Evolutionary conservation across 2,888 invertebrate genomes (phyloP).

Genomic region (Maniola hyperantus): DNA sequence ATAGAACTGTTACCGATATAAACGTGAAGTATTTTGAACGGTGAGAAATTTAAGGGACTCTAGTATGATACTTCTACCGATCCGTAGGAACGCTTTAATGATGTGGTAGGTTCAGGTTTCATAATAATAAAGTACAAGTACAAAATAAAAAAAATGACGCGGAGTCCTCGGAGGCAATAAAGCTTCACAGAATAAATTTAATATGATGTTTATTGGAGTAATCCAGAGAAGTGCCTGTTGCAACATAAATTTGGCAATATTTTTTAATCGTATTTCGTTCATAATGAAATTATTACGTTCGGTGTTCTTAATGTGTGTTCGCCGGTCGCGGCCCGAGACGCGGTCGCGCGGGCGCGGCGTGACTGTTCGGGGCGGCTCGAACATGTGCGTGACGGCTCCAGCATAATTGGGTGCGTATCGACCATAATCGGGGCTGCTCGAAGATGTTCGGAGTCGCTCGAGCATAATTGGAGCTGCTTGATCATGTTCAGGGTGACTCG

Average conservation of each 20-base stretch:
- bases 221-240: conserved; percentile 82
- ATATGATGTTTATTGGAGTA: conserved; percentile 81
- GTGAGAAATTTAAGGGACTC: conserved; percentile 58
- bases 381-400: too few species aligned
- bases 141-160: conserved; percentile 59
- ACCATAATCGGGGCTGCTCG: too few species aligned
- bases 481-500: too few species aligned
- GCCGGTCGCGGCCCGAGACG: conserved; percentile 41
- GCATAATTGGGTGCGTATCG: not conserved
- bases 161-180: conserved; percentile 74
- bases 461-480: not conserved
- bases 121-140: conserved; percentile 69
- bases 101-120: conserved; percentile 51
- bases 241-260: conserved; percentile 81
- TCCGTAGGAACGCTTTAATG: conserved; percentile 61
- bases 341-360: conserved; percentile 11
- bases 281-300: conserved; percentile 67
- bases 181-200: conserved; percentile 76
- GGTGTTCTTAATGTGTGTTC: conserved; percentile 63
- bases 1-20: conserved; percentile 67
- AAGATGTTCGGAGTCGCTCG: conserved; percentile 19
- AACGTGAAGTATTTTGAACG: conserved; percentile 67
- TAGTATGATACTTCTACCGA: conserved; percentile 61
- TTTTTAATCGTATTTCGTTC: conserved; percentile 76
- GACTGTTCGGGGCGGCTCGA: too few species aligned